Evolutionary conservation across 2,888 invertebrate species (phyloP), one percentile per base, ranked within the genome.

Genomic region (Gryllus longicercus): DNA sequence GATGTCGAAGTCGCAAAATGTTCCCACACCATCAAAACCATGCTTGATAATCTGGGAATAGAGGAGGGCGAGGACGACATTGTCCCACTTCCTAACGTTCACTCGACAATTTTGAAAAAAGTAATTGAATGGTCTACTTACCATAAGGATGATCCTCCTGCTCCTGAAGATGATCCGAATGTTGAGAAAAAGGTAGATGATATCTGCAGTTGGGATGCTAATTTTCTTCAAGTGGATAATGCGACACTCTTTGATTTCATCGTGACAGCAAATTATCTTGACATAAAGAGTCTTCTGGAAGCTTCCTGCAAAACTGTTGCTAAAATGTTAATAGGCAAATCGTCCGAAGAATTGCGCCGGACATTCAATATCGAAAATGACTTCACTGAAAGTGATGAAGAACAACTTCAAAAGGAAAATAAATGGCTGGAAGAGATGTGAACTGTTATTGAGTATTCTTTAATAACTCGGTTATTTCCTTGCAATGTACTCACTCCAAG

Each of bases 131-230:
- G 96, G 96, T 96, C 96, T 1, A 95, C 95, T 0, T 96, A 95
- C 84, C 96, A 97, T 86, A 96, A 96, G 88, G 95, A 99, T 85
- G 99, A 99, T 87, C 96, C 97, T 49, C 96, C 97, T 81, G 93
- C 96, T 85, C 95, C 97, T 14, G 98, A 98, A 87, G 98, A 99
- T 85, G 98, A 98, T 85, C 98, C 99, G 86, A 97, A 96, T 87
- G 96, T 96, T 87, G 97, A 98, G 86, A 99, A 98, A 86, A 90
- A 99, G n/a, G 98, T 98, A 0, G 99, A 99, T 86, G 99, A 99
- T 86, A 99, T 99, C 84, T 96, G 96, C 49, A 96, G 97, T 0
- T 99, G 99, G 99, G 99, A 99, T 89, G 96, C 97, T 0, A 99
- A 99, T 87, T 99, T 99, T 86, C 89, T 99, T 12, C 99, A 99